Evolutionary conservation across 92 coral and sea anemone species (phyloP), one percentile per base, ranked within the genome.

Genomic region (Desmophyllum pertusum): DNA sequence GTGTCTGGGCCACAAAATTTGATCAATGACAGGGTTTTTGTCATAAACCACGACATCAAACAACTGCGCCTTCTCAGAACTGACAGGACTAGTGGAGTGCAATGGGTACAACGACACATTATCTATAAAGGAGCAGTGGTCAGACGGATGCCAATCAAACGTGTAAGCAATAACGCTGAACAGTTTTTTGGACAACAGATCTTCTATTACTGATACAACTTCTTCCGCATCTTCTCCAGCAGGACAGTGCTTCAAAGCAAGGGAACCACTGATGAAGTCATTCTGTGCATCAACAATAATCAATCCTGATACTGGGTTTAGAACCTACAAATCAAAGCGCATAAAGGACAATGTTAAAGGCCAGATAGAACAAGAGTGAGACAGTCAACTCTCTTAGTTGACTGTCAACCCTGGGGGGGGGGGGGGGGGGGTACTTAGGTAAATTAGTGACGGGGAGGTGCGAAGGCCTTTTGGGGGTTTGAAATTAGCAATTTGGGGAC

Each of bases 1-100:
- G 64, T 96, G 98, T n/a, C 78, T 83, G 14, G 98, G 98, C 98
- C 98, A 96, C 40, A 96, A 72, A 25, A 74, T 79, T 73, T 96
- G 98, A 62, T 92, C 74, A 41, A 92, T 42, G 31, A 81, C 77
- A 23, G 88, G 82, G 27, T 88, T 86, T 42, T 90, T 88, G 31
- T 87, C 92, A 65, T 88, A 96, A 52, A 85, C 80, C 23, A 96
- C 96, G 35, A 90, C 79, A 65, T 96, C 98, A 85, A 89, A 94
- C 45, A 88, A 38, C 67, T 96, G 92, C 9, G 95, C 91, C 36
- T 90, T 70, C 42, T 90, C 84, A 2, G 91, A 85, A 42, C 70
- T 18, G 6, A 90, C 77, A 19, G 89, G 90, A 67, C 92, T 91
- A 0, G 96, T 81, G 18, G 88, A 67, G 69, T 94, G 93, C 36